Conservation (phyloP, 2,888 invertebrate species). For the Chaitophorus viminalis region DNA sequence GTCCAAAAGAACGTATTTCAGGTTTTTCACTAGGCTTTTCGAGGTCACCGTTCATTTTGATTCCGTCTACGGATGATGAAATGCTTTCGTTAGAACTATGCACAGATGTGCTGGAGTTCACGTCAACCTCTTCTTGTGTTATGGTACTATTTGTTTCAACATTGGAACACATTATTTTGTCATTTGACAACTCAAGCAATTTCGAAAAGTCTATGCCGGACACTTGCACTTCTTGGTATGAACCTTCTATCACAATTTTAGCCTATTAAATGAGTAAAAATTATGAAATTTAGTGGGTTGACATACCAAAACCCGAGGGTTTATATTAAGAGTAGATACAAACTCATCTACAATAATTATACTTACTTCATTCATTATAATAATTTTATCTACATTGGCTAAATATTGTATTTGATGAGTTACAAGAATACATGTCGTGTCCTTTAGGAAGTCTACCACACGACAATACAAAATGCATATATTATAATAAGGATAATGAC, state of each 20-base stretch:
- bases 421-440: constrained; percentile 79
- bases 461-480: neutral
- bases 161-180: too few relatives aligned
- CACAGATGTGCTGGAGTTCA: neutral
- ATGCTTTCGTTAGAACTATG: constrained; percentile 29
- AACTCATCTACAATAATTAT: neutral
- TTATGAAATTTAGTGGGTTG: neutral
- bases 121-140: neutral
- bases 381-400: constrained; percentile 74
- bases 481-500: too few relatives aligned
- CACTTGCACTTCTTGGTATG: constrained; percentile 77
- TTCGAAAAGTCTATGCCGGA: constrained; percentile 82
- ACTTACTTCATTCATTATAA: constrained; percentile 69
- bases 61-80: constrained; percentile 64
- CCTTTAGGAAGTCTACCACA: constrained; percentile 70
- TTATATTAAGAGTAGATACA: too few relatives aligned
- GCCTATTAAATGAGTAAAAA: constrained; percentile 67
- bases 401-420: constrained; percentile 88
- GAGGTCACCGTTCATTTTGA: constrained; percentile 14
- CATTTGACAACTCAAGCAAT: constrained; percentile 70
- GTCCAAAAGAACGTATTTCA: constrained; percentile 74
- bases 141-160: neutral
- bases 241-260: constrained; percentile 69
- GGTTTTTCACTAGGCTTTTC: constrained; percentile 66
- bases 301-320: too few relatives aligned